Evolutionary conservation across 64 coral and sea anemone genomes (phyloP), one percentile per base, ranked within the genome.

Genomic region (Acropora yongei): DNA sequence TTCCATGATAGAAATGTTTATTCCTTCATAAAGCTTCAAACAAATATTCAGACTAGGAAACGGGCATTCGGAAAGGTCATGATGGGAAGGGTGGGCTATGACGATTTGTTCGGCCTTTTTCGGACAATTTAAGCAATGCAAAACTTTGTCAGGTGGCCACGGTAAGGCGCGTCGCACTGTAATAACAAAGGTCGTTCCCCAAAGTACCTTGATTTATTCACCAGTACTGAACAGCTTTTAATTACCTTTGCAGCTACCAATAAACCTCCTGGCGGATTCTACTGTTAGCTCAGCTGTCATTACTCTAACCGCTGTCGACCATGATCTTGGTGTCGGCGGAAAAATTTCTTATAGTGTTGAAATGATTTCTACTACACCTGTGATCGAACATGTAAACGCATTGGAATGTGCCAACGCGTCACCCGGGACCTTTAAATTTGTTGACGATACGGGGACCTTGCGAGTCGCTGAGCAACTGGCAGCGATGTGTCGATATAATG

Each of bases 251-350:
- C 57, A 72, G 60, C 67, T 74, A 18, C 39, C 50, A 71, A 30
- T 93, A 53, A 12, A 53, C n/a, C 19, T 93, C 58, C 13, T 60
- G 57, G 84, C 74, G 13, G 77, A 87, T 49, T 13, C 76, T 5
- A 43, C 91, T 8, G 20, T 87, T 5, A 49, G 57, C 75, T 79
- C 91, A 39, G 65, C 68, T 7, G 46, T 93, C 12, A 44, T 77
- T 20, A 84, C 50, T n/a, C 5, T 93, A 72, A 76, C 47, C 66
- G 83, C 91, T 41, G 86, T 55, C 51, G 91, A 93, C 75, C 63
- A 78, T 44, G 91, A 93, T 39, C 78, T 58, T 87, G 83, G 91
- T 8, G 61, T 78, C n/a, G 14, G 82, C 53, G 91, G 91, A 20
- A 61, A 51, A 60, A 11, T 93, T 30, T 55, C 83, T 0, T 93